phyloP scores from a whole-genome alignment of 2,113 vertebrate genomes.

The Pituophis catenifer region DNA sequence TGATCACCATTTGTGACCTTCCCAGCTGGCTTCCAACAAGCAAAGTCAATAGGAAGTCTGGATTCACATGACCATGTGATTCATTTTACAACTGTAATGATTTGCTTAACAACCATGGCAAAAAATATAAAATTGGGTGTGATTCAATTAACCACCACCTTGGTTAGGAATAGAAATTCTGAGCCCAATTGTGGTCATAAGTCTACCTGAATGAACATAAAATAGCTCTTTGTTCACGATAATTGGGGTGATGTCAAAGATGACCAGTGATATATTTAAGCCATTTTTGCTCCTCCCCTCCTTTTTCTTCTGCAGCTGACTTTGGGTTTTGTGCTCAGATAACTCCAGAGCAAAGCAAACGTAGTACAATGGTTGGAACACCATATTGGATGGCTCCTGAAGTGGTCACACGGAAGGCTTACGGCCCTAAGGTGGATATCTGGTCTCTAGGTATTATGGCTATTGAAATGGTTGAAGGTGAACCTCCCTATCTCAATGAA shows the following conservation, averaged over 20 bases:
- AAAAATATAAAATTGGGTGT: neutral
- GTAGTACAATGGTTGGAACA: constrained; percentile 98
- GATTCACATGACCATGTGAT: neutral
- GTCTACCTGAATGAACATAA: neutral
- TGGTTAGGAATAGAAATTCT: neutral
- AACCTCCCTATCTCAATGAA: constrained; percentile 97
- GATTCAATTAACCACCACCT: neutral
- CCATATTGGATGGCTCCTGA: constrained; percentile 99
- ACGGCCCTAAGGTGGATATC: constrained; percentile 97
- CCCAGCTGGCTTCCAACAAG: neutral
- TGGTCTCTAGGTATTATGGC: constrained; percentile 99
- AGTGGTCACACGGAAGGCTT: constrained; percentile 96
- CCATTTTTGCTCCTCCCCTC: neutral
- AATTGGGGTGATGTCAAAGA: neutral
- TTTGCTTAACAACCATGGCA: neutral
- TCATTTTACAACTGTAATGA: neutral
- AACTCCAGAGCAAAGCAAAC: constrained; percentile 97
- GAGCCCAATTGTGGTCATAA: neutral
- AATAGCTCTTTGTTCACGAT: neutral
- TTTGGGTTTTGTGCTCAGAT: constrained; percentile 99
- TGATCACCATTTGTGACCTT: neutral
- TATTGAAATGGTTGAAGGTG: constrained; percentile 99
- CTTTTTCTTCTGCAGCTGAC: constrained; percentile 78
- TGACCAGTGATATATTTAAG: neutral
- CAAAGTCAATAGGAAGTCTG: neutral